Base-by-base conservation (phyloP, 2,888 invertebrate genomes). In the Spodoptera picta region DNA sequence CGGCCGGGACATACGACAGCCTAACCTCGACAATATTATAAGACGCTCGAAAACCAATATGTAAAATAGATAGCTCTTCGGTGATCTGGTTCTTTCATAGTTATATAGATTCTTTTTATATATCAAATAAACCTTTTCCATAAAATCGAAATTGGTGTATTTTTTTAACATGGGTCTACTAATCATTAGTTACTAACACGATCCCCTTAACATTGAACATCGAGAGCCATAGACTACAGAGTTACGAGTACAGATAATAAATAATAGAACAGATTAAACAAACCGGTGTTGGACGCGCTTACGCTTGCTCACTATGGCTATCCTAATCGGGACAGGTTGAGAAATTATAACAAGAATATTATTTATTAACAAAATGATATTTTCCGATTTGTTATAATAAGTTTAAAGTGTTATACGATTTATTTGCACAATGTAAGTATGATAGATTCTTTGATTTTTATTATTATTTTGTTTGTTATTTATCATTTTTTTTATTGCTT, bases 151-250 rank as follows among this genome's bases (percentile, higher is more conserved):
- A 84, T 83, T 91, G 93, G 94, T 93, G 94, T 94, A 94, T 94
- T 94, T 88, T 94, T 94, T 94, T 94, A 94, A 94, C 93, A 93
- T 94, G 94, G 94, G 94, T 83, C 80, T 90, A 94, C 94, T 94
- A 94, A 94, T 94, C 77, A 79, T 77, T 88, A 91, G 89, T 83
- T 83, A 93, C 94, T 94, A 94, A 94, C 92, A 81, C 44, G 62
- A 81, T 64, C 71, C 83, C 77, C 77, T 61, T 79, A 75, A 81
- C 80, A 62, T 69, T 70, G 65, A 77, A 62, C 73, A 49, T n/a
- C 3, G 70, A 65, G 79, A 84, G 83, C 84, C 84, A 83, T 83
- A 83, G 82, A 83, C 84, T 84, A 83, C 82, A 83, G 81, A 83
- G n/a, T 53, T 51, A 65, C 62, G 51, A 66, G 66, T 60, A 71